These are phyloP conservation scores for Cyprinodon tularosa DNA, from an alignment of 2,113 vertebrate genomes.

Conservation along the genomic window DNA sequence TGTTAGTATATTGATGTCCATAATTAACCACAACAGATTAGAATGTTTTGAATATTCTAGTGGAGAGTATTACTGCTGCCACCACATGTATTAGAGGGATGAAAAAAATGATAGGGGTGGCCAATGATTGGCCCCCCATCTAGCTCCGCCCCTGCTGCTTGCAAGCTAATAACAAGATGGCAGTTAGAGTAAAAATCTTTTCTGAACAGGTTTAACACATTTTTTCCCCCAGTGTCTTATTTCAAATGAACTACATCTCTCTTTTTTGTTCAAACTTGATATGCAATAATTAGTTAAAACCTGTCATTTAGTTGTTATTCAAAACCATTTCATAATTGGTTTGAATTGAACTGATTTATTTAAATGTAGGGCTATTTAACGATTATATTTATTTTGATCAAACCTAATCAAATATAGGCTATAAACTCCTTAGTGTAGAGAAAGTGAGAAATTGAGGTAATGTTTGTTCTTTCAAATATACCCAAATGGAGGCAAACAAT, in stretches of 20 bases:
- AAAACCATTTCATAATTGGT: neutral
- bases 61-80: too few species aligned
- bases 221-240: neutral
- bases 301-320: neutral
- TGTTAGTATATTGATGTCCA: too few species aligned
- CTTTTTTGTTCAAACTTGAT: neutral
- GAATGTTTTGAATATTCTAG: too few species aligned
- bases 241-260: neutral
- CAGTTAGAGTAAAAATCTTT: too few species aligned
- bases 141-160: too few species aligned
- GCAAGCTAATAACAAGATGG: too few species aligned
- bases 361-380: neutral
- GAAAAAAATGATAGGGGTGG: too few species aligned
- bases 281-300: neutral
- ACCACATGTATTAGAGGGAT: too few species aligned
- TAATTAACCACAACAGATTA: too few species aligned
- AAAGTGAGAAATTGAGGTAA: slow-evolving; percentile 28
- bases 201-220: neutral
- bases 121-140: too few species aligned
- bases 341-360: neutral
- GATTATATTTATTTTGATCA: too few species aligned
- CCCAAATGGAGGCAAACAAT: neutral
- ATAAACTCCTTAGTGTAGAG: neutral
- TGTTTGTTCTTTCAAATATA: slow-evolving; percentile 24
- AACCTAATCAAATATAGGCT: too few species aligned